These are phyloP conservation scores for Shargacucullia verbasci DNA, from an alignment of 2,888 invertebrate genomes.

Conservation along the genomic window DNA sequence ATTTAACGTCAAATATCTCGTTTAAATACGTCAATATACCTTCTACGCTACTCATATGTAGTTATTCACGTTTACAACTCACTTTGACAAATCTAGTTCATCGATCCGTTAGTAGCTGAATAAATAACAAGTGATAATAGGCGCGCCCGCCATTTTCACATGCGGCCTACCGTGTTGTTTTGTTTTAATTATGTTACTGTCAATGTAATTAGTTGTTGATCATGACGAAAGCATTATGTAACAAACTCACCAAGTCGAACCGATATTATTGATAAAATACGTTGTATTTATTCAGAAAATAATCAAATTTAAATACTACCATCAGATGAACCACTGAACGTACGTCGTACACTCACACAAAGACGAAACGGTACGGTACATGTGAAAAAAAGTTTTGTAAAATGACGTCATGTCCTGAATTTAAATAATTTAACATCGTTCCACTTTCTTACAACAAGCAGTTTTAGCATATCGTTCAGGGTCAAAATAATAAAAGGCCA, in stretches of 20 bases:
- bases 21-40: background rate
- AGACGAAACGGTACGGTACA: too few species aligned
- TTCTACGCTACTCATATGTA: conserved; percentile 2
- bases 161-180: conserved; percentile 23
- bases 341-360: too few species aligned
- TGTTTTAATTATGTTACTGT: conserved; percentile 17
- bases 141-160: conserved; percentile 49
- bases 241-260: conserved; percentile 26
- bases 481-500: conserved; percentile 36
- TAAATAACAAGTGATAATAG: conserved; percentile 27
- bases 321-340: too few species aligned
- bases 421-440: conserved; percentile 35
- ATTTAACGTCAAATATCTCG: too few species aligned
- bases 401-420: conserved; percentile 66
- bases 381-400: too few species aligned
- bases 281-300: too few species aligned
- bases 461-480: conserved; percentile 52
- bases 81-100: conserved; percentile 37
- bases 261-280: conserved; percentile 2
- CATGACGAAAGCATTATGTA: conserved; percentile 31
- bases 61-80: conserved; percentile 5
- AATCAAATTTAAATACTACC: background rate
- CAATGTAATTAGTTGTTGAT: conserved; percentile 10
- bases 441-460: conserved; percentile 39
- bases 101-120: conserved; percentile 25